A percentile compares a stretch with the other conserved stretches of the same genome.
Conservation (phyloP, 2,113 vertebrate genomes). For the Syngnathus typhle region DNA sequence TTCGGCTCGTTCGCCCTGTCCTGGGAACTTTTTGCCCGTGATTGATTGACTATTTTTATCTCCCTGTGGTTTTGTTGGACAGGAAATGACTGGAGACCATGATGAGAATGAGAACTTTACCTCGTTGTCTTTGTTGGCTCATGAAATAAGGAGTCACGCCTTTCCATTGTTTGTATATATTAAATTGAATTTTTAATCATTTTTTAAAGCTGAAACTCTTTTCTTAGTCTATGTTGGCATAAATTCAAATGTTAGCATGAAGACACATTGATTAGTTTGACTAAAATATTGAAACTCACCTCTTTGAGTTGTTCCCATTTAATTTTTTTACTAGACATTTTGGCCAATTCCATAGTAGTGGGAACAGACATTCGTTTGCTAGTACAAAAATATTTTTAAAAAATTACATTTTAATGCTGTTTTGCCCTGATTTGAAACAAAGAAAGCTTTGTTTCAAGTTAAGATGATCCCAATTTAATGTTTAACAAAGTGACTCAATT, state of each 20-base stretch:
- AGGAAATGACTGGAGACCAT: constrained; percentile 52
- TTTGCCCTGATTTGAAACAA: not conserved
- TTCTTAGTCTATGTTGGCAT: too few relatives aligned
- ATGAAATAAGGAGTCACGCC: not conserved
- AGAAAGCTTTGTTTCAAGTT: not conserved
- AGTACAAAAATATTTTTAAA: too few relatives aligned
- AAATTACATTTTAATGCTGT: not conserved
- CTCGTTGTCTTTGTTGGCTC: not conserved
- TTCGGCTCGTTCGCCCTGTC: constrained; percentile 24
- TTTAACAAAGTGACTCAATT: not conserved
- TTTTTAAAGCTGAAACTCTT: not conserved
- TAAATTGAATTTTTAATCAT: not conserved
- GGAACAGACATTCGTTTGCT: too few relatives aligned
- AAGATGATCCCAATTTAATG: not conserved
- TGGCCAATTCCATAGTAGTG: too few relatives aligned
- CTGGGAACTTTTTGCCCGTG: constrained; percentile 27
- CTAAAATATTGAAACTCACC: too few relatives aligned
- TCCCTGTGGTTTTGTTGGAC: constrained; percentile 35
- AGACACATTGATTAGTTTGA: too few relatives aligned
- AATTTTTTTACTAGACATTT: too few relatives aligned
- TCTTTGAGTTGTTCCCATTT: too few relatives aligned
- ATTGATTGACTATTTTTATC: constrained; percentile 58
- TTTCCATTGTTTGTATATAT: not conserved
- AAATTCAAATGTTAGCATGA: too few relatives aligned
- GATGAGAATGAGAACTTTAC: constrained; percentile 34